Evolutionary conservation across 2,888 invertebrate genomes (phyloP).

Genomic region (Xestia sexstrigata): DNA sequence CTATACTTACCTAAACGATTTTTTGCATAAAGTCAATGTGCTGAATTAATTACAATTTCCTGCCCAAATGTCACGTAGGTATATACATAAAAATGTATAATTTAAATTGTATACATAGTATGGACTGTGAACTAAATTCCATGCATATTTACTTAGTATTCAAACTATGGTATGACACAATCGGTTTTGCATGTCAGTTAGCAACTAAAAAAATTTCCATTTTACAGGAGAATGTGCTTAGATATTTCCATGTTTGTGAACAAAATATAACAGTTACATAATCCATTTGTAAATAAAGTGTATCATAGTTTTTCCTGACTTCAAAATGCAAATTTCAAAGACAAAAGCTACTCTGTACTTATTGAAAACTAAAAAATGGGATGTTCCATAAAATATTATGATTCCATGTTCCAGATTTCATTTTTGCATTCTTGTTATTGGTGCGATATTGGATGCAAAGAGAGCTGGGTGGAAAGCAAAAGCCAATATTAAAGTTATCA

Average conservation of each 20-base stretch:
- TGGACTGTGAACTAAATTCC: conserved; percentile 17
- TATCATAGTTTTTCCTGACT: conserved; percentile 11
- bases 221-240: not conserved
- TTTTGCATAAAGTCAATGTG: conserved; percentile 16
- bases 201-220: not conserved
- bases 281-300: not conserved
- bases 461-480: conserved; percentile 9
- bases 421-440: conserved; percentile 46
- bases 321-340: conserved; percentile 16
- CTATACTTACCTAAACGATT: not conserved
- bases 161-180: not conserved
- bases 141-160: conserved; percentile 11
- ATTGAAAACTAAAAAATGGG: conserved; percentile 31
- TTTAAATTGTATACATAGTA: not conserved
- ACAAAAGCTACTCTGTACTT: conserved; percentile 8
- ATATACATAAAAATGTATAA: conserved; percentile 8
- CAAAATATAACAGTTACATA: not conserved
- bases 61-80: conserved; percentile 2
- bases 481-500: conserved; percentile 38
- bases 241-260: not conserved
- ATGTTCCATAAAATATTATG: conserved; percentile 43
- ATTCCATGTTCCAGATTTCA: conserved; percentile 39
- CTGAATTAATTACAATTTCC: conserved; percentile 14
- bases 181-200: not conserved
- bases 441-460: conserved; percentile 45